These are phyloP conservation scores for Parthenolecanium corni DNA, from an alignment of 2,888 invertebrate genomes.

Conservation along the genomic window DNA sequence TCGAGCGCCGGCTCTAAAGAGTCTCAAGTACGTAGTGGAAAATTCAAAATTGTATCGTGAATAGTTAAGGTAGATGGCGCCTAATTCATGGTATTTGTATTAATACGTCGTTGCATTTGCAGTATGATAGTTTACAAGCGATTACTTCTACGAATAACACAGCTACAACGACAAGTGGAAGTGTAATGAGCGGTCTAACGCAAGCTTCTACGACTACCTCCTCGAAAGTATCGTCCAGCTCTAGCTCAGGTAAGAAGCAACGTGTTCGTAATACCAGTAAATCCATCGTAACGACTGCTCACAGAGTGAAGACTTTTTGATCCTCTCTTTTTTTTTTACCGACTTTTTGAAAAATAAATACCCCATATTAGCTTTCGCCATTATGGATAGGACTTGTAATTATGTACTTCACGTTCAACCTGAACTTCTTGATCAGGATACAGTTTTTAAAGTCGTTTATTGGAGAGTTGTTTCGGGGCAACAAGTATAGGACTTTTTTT, in stretches of 20 bases:
- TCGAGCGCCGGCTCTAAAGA: constrained; percentile 12
- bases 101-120: not conserved
- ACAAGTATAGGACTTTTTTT: too few species aligned
- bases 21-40: constrained; percentile 12
- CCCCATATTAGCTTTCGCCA: too few species aligned
- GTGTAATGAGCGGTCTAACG: constrained; percentile 14
- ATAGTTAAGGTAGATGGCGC: not conserved
- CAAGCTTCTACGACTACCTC: constrained; percentile 17
- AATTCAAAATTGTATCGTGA: not conserved
- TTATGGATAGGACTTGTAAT: too few species aligned
- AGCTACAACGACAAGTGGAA: constrained; percentile 14
- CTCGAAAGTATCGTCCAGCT: constrained; percentile 14
- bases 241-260: constrained; percentile 11
- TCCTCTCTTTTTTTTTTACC: too few species aligned
- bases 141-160: constrained; percentile 13
- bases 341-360: too few species aligned
- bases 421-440: too few species aligned
- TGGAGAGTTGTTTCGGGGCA: too few species aligned
- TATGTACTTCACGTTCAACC: too few species aligned
- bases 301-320: too few species aligned
- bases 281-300: too few species aligned
- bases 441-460: too few species aligned
- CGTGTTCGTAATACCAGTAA: too few species aligned
- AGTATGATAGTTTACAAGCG: constrained; percentile 17
- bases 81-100: not conserved